Conservation (phyloP, 2,888 invertebrate species). For the Luperina testacea region DNA sequence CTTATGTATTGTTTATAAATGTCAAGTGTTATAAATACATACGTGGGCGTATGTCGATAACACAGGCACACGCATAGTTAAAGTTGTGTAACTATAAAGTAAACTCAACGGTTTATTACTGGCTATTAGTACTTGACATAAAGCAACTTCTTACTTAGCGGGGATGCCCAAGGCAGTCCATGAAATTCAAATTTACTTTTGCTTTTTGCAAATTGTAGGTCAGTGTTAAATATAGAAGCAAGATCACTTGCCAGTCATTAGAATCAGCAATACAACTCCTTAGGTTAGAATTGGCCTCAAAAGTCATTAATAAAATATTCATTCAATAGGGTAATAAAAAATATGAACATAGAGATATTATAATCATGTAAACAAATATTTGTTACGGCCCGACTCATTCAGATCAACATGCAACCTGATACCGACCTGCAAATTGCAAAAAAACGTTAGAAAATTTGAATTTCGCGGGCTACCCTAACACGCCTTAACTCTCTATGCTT, state of each 20-base stretch:
- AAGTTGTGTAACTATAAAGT: conserved; percentile 3
- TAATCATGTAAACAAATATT: too few species aligned
- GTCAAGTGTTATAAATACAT: conserved; percentile 16
- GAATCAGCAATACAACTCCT: not conserved
- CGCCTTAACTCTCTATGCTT: not conserved
- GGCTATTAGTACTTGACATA: not conserved
- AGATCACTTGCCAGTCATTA: not conserved
- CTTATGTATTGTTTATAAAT: not conserved
- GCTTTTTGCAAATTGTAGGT: not conserved
- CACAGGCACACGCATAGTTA: conserved; percentile 5
- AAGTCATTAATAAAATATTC: too few species aligned
- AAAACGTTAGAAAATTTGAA: too few species aligned
- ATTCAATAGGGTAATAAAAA: too few species aligned
- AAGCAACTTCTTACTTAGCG: not conserved
- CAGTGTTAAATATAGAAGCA: too few species aligned
- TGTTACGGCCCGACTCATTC: not conserved
- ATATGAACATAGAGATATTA: too few species aligned
- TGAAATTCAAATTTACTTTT: not conserved
- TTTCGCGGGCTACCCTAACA: not conserved
- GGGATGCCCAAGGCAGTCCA: not conserved
- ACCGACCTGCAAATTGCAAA: too few species aligned
- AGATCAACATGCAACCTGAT: too few species aligned
- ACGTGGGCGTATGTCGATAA: conserved; percentile 15
- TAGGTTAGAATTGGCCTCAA: not conserved
- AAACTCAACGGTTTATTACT: not conserved